Base-by-base conservation (phyloP, 2,113 vertebrate species). In the Otus sunia region DNA sequence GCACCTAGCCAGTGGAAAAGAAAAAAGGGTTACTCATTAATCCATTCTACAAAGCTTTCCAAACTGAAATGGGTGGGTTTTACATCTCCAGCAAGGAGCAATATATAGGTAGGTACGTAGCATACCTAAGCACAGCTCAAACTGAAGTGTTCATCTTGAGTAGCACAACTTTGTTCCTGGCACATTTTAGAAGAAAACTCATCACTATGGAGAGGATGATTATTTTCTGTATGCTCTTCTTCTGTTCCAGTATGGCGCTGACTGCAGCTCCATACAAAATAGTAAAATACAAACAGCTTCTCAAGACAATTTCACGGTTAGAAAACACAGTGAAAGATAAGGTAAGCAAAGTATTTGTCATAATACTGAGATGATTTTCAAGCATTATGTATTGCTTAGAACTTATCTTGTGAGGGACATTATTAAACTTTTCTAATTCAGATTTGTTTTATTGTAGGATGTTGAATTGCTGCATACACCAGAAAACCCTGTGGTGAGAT, bases 1-100 rank as follows among this genome's bases (percentile, higher is more conserved):
- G 97, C 96, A 98, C 97, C 98, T 97, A 98, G 98, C 98, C 98
- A 99, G 97, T 99, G 99, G 99, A 99, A 99, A 99, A 99, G 99
- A 99, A 99, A 99, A 99, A 98, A 95, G 97, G 94, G 98, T 99
- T 99, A 99, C 98, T 99, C 99, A 99, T 98, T 98, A 97, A 98
- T 98, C 98, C 98, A 99, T 98, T 99, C 97, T 98, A 97, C 97
- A 98, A 98, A 98, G 98, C 98, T 99, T 99, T 99, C 99, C 99
- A 99, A 96, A 98, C 94, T 98, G 96, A 98, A 97, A 98, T 98
- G 98, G 98, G 99, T 98, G 99, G 98, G 99, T 98, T 98, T 98
- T 98, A 98, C 97, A 94, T 97, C 98, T 99, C 98, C 98, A 97
- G 90, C 97, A 98, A 98, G 98, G 99, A 99, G 98, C 98, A 95